Percentiles rank a stretch among this genome's conserved stretches.
phyloP scores from a whole-genome alignment of 1,140 invertebrate species.

The Drosophila baimaii region DNA sequence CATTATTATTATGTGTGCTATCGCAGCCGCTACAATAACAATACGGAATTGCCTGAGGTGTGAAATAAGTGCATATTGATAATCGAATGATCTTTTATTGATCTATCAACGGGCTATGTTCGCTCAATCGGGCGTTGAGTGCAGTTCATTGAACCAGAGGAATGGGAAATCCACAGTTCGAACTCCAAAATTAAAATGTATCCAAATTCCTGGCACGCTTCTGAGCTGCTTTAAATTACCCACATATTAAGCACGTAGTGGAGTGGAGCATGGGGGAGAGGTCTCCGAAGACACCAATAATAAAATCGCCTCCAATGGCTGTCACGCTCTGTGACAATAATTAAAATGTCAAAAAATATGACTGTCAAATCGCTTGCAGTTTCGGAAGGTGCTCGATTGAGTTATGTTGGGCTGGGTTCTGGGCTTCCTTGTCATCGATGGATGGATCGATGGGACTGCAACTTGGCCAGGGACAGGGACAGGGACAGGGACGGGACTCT shows the following conservation, averaged over 20 bases:
- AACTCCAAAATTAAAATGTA: constrained; percentile 34
- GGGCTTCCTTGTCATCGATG: constrained; percentile 16
- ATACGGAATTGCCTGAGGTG: constrained; percentile 37
- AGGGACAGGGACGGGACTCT: too few relatives aligned
- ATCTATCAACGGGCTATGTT: constrained; percentile 50
- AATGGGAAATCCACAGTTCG: constrained; percentile 47
- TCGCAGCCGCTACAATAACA: constrained; percentile 31
- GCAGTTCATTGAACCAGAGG: constrained; percentile 68
- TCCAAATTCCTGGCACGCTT: constrained; percentile 61
- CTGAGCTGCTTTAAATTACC: constrained; percentile 74
- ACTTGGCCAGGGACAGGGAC: constrained; percentile 22
- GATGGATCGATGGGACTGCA: constrained; percentile 12
- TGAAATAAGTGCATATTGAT: constrained; percentile 63
- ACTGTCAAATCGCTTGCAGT: constrained; percentile 52
- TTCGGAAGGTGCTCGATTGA: constrained; percentile 61
- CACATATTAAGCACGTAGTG: constrained; percentile 71
- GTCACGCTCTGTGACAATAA: constrained; percentile 65
- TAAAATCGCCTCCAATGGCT: constrained; percentile 37
- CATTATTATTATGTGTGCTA: constrained; percentile 39
- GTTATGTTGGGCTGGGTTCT: constrained; percentile 60
- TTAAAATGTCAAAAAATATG: constrained; percentile 76
- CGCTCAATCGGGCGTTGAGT: constrained; percentile 36
- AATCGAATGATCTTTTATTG: constrained; percentile 66
- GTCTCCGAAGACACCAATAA: constrained; percentile 29
- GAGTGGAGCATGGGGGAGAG: not conserved